Evolutionary conservation across 2,888 invertebrate species (phyloP).

Genomic region (Noctua janthe): DNA sequence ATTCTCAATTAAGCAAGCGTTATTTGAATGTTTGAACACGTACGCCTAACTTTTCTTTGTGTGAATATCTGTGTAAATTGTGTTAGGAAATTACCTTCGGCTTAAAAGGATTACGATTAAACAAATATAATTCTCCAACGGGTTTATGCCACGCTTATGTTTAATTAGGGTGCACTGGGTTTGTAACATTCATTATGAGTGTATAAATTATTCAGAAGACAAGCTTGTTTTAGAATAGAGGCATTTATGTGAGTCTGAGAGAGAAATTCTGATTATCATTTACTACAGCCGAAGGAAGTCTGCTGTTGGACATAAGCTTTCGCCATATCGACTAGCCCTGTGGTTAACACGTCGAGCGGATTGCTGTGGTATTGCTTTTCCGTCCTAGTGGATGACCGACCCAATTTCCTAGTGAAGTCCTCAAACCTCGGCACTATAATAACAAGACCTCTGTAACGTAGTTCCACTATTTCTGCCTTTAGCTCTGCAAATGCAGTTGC

Average conservation of each 20-base stretch:
- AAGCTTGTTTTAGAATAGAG: constrained; percentile 20
- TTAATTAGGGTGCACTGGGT: constrained; percentile 50
- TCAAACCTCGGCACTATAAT: background rate
- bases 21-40: constrained; percentile 41
- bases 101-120: constrained; percentile 52
- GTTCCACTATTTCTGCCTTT: background rate
- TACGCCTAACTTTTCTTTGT: constrained; percentile 32
- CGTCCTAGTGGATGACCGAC: background rate
- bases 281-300: background rate
- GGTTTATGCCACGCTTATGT: constrained; percentile 54
- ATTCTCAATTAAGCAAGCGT: constrained; percentile 29
- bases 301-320: background rate
- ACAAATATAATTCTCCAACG: constrained; percentile 34
- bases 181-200: constrained; percentile 42
- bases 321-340: background rate
- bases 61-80: constrained; percentile 37
- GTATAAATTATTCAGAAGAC: constrained; percentile 45
- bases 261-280: background rate
- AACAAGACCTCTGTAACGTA: background rate
- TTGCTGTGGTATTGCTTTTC: background rate
- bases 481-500: background rate
- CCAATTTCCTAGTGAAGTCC: background rate
- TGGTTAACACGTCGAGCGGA: background rate
- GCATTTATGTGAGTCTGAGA: background rate
- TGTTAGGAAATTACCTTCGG: constrained; percentile 44